phyloP scores from a whole-genome alignment of 2,888 invertebrate species.

The Baronia brevicornis region DNA sequence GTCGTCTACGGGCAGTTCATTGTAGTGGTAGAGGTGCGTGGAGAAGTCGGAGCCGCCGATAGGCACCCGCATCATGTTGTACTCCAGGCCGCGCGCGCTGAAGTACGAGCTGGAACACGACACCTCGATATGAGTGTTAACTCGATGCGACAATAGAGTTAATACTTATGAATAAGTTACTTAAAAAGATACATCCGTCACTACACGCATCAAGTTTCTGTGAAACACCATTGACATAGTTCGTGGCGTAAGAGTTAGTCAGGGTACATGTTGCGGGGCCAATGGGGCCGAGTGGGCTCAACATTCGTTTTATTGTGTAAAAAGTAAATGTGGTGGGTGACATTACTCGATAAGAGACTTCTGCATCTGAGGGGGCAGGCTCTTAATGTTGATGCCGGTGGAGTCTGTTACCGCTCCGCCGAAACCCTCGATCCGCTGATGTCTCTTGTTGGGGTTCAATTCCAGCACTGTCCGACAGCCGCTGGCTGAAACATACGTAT shows the following conservation, averaged over 20 bases:
- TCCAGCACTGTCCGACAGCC: constrained; percentile 13
- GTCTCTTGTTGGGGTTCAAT: constrained; percentile 30
- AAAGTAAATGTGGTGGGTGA: no score
- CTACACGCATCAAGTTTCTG: no score
- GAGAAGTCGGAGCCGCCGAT: constrained; percentile 91
- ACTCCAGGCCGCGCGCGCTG: constrained; percentile 78
- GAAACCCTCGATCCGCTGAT: constrained; percentile 83
- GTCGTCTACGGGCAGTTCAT: constrained; percentile 71
- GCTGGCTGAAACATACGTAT: constrained; percentile 11
- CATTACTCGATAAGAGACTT: constrained; percentile 21
- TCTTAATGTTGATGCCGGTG: constrained; percentile 78
- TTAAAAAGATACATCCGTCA: no score
- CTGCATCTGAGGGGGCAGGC: constrained; percentile 56
- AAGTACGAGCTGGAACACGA: constrained; percentile 82
- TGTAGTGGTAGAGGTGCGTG: constrained; percentile 82
- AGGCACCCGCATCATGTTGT: constrained; percentile 83
- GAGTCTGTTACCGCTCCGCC: constrained; percentile 87
- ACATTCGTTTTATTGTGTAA: no score
- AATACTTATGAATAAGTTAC: no score
- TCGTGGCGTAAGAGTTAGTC: no score
- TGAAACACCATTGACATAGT: no score
- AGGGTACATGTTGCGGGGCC: no score
- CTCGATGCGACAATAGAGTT: no score
- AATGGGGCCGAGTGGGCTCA: no score
- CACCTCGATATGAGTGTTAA: no score